phyloP scores from a whole-genome alignment of 2,113 vertebrate genomes.

The Tenebrosternarchus preto region DNA sequence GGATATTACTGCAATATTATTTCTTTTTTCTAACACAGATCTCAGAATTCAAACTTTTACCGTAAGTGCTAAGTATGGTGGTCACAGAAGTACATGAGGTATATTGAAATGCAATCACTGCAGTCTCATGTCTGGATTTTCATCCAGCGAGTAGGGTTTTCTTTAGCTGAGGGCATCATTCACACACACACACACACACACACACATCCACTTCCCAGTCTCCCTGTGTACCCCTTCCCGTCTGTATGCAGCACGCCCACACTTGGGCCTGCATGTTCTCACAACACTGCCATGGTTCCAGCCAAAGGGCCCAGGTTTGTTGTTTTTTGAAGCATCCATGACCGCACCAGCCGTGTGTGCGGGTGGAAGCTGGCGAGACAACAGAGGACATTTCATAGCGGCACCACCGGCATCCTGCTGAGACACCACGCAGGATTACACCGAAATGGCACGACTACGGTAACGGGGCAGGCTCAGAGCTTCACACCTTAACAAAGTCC shows the following conservation, averaged over 20 bases:
- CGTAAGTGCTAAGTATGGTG: conserved; percentile 19
- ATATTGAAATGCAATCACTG: conserved; percentile 65
- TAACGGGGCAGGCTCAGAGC: conserved; percentile 17
- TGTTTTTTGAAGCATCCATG: conserved; percentile 68
- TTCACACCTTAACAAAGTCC: conserved; percentile 37
- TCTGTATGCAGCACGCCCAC: conserved; percentile 17
- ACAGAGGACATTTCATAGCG: conserved; percentile 76
- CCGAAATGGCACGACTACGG: conserved; percentile 56
- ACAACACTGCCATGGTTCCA: conserved; percentile 54
- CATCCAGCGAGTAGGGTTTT: conserved; percentile 58
- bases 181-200: conserved; percentile 26
- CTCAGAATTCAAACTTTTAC: conserved; percentile 33
- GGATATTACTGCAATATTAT: conserved; percentile 50
- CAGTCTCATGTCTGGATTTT: conserved; percentile 62
- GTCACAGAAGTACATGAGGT: conserved; percentile 26
- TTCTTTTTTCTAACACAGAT: conserved; percentile 47
- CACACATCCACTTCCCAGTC: conserved; percentile 22
- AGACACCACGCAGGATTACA: conserved; percentile 72
- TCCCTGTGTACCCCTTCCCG: conserved; percentile 17
- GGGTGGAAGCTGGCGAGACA: conserved; percentile 79
- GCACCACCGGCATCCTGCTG: conserved; percentile 74
- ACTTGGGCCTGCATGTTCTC: conserved; percentile 51
- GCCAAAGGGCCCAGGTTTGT: conserved; percentile 63
- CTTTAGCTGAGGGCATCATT: conserved; percentile 58
- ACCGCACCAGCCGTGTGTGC: conserved; percentile 71